Base-by-base conservation (phyloP, 2,888 invertebrate species). In the Belgica antarctica region DNA sequence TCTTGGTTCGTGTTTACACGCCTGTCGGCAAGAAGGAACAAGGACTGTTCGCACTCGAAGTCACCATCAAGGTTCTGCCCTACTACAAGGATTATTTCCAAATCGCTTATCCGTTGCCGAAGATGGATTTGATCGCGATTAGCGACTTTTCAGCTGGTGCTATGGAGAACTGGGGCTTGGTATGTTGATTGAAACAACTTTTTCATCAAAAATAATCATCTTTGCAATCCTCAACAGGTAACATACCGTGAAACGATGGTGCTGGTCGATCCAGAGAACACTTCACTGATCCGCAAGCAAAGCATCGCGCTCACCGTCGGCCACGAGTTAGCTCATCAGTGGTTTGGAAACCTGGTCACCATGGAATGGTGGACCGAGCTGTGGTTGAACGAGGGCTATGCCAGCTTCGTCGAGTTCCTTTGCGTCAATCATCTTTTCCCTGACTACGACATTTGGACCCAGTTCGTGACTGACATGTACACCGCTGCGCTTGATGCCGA, bases 341-440 rank as follows among this genome's bases (percentile, higher is more conserved):
- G 98, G 97, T 98, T 98, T 81, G 98, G 97, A 5, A 96, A 97
- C 79, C 84, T 97, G 59, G 96, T 96, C 1, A 97, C 97, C 24
- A 96, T 97, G 96, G 94, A 95, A 79, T 96, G 95, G 95, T 96
- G 96, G 96, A 95, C 94, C 1, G 52, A 59, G 81, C 81, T 94
- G 31, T 97, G 96, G 96, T 81, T 97, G 34, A 97, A 97, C 79
- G 96, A 97, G 79, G 96, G 95, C 1, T 95, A 94, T 80, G 97
- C 97, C 0, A 91, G 94, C 0, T 98, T 96, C 83, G 93, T 96
- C 57, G 96, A 97, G 79, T 96, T 92, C 76, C 84, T 96, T 3
- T 96, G 96, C 81, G 93, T 96, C 1, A 90, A 93, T 77, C 88
- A 91, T 78, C 82, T 95, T 70, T 96, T 95, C 78, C 96, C 96